Percentiles rank a stretch among this genome's conserved stretches.
phyloP scores from a whole-genome alignment of 2,888 invertebrate genomes.

The Fragum whitleyi region DNA sequence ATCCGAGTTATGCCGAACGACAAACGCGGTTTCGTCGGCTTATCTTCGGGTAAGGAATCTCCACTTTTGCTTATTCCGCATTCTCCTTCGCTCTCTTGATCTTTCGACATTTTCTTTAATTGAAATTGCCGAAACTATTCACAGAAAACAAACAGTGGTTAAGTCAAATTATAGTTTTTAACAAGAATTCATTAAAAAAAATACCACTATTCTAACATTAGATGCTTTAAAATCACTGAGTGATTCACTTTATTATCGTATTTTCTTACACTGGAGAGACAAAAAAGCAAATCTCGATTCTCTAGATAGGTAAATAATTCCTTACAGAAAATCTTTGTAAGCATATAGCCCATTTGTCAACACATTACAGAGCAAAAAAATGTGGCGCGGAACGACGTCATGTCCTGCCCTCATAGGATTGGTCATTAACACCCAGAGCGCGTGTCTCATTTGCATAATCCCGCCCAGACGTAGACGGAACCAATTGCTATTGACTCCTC shows the following conservation, averaged over 20 bases:
- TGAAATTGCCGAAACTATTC: too few relatives aligned
- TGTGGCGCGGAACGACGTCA: conserved; percentile 65
- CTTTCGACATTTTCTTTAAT: conserved; percentile 46
- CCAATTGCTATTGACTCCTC: conserved; percentile 55
- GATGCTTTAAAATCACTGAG: background rate
- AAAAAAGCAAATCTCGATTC: conserved; percentile 11
- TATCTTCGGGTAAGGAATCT: background rate
- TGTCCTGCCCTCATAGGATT: conserved; percentile 34
- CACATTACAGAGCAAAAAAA: conserved; percentile 47
- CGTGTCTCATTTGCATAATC: conserved; percentile 43
- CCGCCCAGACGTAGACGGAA: conserved; percentile 51
- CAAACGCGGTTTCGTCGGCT: conserved; percentile 57
- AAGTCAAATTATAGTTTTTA: background rate
- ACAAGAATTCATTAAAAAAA: background rate
- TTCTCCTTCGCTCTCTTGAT: conserved; percentile 1
- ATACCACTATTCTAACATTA: background rate
- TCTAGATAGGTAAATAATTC: conserved; percentile 24
- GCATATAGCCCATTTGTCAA: conserved; percentile 42
- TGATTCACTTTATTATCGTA: conserved; percentile 18
- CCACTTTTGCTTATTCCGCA: background rate
- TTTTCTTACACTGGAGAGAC: background rate
- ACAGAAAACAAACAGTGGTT: background rate
- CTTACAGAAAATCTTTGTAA: conserved; percentile 32
- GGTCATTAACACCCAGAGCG: conserved; percentile 37
- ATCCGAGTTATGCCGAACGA: conserved; percentile 79